These are phyloP conservation scores for Amyelois transitella DNA, from an alignment of 1,140 invertebrate genomes.

Conservation along the genomic window DNA sequence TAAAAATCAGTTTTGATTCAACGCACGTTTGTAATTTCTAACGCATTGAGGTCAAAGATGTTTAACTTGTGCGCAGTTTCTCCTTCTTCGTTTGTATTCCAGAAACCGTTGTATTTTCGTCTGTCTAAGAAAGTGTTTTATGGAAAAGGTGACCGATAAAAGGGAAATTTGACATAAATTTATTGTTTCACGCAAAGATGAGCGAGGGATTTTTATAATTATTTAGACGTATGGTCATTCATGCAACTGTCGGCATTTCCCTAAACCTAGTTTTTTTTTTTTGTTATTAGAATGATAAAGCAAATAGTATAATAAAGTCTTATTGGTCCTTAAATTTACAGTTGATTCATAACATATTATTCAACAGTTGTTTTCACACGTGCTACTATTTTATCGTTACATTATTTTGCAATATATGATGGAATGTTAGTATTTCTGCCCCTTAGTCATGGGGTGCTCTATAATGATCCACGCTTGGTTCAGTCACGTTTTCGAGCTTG, in stretches of 20 bases:
- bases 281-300: too few relatives aligned
- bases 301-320: too few relatives aligned
- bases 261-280: too few relatives aligned
- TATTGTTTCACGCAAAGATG: too few relatives aligned
- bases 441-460: constrained; percentile 13
- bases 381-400: background rate
- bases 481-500: constrained; percentile 6
- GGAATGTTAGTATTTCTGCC: constrained; percentile 7
- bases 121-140: background rate
- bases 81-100: constrained; percentile 56
- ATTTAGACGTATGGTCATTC: too few relatives aligned
- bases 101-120: constrained; percentile 31
- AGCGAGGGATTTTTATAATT: too few relatives aligned
- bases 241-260: too few relatives aligned
- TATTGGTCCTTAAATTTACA: background rate
- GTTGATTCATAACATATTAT: background rate
- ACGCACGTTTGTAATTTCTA: constrained; percentile 17
- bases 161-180: too few relatives aligned
- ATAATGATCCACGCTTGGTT: background rate
- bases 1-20: constrained; percentile 26
- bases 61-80: constrained; percentile 37
- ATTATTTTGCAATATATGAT: background rate
- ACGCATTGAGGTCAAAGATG: constrained; percentile 40
- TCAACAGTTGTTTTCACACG: background rate
- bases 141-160: background rate